A percentile compares a stretch with the other conserved stretches of the same genome.
Conservation (phyloP, 2,797 vertebrate genomes). For the Mycteria americana region DNA sequence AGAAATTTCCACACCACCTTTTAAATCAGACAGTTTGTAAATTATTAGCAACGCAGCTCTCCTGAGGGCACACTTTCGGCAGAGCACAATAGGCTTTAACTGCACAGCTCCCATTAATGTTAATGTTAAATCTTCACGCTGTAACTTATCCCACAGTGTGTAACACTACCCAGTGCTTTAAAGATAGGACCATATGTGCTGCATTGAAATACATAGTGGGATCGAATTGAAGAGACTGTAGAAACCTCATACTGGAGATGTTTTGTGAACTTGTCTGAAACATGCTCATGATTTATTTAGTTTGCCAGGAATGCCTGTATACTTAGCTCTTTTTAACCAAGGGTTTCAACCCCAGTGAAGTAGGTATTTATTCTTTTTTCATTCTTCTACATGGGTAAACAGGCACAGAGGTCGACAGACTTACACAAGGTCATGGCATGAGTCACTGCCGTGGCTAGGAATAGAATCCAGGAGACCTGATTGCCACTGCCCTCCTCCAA, state of each 20-base stretch:
- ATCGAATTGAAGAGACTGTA: neutral
- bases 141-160: slow-evolving; percentile 18
- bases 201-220: neutral
- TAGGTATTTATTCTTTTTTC: neutral
- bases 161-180: slow-evolving; percentile 52
- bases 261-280: neutral
- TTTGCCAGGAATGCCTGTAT: neutral
- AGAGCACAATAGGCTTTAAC: neutral
- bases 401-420: slow-evolving; percentile 35
- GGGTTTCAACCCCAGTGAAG: neutral
- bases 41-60: neutral
- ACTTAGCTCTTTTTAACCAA: neutral
- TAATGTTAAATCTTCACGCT: slow-evolving; percentile 12
- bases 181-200: slow-evolving; percentile 42
- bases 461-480: slow-evolving; percentile 41
- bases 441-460: slow-evolving; percentile 8
- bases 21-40: neutral
- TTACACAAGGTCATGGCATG: slow-evolving; percentile 1
- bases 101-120: neutral
- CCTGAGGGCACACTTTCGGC: neutral
- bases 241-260: slow-evolving; percentile 8
- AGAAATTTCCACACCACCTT: neutral
- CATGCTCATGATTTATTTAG: neutral
- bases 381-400: neutral
- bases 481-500: neutral